Evolutionary conservation across 2,113 vertebrate genomes (phyloP).

Genomic region (Istiophorus platypterus): DNA sequence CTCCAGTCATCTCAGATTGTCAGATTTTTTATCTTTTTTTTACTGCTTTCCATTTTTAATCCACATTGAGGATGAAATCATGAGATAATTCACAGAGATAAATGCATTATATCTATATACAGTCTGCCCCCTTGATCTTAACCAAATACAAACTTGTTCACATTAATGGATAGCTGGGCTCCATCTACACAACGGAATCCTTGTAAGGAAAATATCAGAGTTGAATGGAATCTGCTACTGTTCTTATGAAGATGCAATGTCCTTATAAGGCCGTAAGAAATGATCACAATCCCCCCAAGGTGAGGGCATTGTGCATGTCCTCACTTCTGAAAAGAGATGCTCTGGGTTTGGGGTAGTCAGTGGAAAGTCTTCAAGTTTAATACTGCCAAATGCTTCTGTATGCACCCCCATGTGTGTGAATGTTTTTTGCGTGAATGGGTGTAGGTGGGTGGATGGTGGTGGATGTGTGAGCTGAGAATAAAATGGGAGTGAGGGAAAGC

Average conservation of each 20-base stretch:
- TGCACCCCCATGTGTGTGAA: constrained; percentile 3
- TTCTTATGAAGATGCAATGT: neutral
- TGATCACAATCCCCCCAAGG: constrained; percentile 1
- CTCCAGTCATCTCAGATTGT: neutral
- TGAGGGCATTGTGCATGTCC: constrained; percentile 12
- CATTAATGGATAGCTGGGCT: neutral
- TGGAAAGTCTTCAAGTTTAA: constrained; percentile 15
- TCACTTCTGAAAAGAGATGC: constrained; percentile 9
- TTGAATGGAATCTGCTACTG: neutral
- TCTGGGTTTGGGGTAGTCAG: constrained; percentile 1
- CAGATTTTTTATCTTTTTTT: neutral
- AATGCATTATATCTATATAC: neutral
- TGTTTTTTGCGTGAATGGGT: neutral
- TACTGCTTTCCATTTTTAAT: neutral
- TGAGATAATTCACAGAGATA: neutral
- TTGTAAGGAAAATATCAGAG: neutral
- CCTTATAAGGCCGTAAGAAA: constrained; percentile 10
- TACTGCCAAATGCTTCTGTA: constrained; percentile 6
- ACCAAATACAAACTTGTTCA: neutral
- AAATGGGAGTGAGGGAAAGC: constrained; percentile 24
- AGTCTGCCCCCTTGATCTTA: neutral
- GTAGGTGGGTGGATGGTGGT: constrained; percentile 27
- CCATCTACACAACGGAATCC: neutral
- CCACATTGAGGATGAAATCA: neutral
- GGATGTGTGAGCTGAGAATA: constrained; percentile 34